Evolutionary conservation across 92 coral and sea anemone species (phyloP), one percentile per base, ranked within the genome.

Genomic region (Phymanthus crucifer): DNA sequence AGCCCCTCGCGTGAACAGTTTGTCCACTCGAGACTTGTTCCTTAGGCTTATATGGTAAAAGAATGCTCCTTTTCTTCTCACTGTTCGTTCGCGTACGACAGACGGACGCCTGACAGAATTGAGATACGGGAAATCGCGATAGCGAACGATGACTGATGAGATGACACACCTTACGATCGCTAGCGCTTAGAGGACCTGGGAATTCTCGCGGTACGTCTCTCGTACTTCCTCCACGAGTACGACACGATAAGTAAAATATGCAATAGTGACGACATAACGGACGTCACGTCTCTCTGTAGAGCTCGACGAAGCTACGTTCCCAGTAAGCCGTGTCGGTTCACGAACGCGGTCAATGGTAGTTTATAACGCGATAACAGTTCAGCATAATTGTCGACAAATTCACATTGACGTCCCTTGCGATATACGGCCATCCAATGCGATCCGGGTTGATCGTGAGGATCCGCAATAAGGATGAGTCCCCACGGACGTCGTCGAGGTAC

Each of bases 361-460:
- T n/a, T n/a, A n/a, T n/a, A n/a, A n/a, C n/a, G n/a, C n/a, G 73
- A 40, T 46, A 81, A 82, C 13, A 80, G 80, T 29, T 75, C 33
- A 5, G 83, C 90, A 31, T 82, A 87, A 57, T 84, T 82, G 57
- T 85, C 85, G 19, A 79, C 80, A 35, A 85, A 85, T 73, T 74
- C 85, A 8, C 61, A 52, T 2, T 2, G 26, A 27, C 77, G 45
- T 0, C 45, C 64, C 0, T 29, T 0, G 0, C 40, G 48, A 33
- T 74, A 80, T 36, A 79, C 50, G 1, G 66, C 81, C 16, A 80
- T 33, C 89, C 85, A 85, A 54, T 85, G 89, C 35, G 74, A 80
- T 9, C 89, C 85, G 0, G 72, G 71, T 66, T 52, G 57, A 24
- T 66, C 33, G 47, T 52, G 73, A 21, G 81, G 85, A 34, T 85